Evolutionary conservation across 2,888 invertebrate genomes (phyloP).

Genomic region (Limnephilus lunatus): DNA sequence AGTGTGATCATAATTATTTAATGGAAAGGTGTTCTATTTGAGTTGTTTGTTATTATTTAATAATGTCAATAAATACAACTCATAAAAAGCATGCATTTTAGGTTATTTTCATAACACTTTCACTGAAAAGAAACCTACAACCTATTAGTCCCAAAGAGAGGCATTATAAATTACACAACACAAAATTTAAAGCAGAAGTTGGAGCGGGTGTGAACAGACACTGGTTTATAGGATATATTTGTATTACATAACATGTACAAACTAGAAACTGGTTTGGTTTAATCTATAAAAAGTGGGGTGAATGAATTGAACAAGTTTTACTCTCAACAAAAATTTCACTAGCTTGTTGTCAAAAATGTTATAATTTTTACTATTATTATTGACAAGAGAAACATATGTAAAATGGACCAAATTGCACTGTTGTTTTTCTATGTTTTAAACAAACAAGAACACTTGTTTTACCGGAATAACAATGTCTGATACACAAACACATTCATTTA

Average conservation of each 20-base stretch:
- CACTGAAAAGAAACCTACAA: neutral
- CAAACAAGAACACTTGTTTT: neutral
- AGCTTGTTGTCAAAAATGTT: neutral
- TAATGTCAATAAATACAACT: neutral
- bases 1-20: neutral
- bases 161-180: neutral
- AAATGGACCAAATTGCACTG: neutral
- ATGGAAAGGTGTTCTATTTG: neutral
- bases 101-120: neutral
- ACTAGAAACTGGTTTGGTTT: neutral
- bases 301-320: neutral
- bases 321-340: neutral
- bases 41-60: neutral
- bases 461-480: neutral
- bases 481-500: neutral
- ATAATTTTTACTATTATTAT: neutral
- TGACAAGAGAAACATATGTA: neutral
- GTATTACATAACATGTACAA: neutral
- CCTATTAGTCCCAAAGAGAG: too few relatives aligned
- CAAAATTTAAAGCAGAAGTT: neutral
- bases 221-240: neutral
- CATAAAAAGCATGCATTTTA: neutral
- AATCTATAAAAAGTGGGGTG: neutral
- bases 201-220: neutral
- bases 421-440: neutral